Evolutionary conservation across 2,888 invertebrate species (phyloP), one percentile per base, ranked within the genome.

Genomic region (Mythimna impura): DNA sequence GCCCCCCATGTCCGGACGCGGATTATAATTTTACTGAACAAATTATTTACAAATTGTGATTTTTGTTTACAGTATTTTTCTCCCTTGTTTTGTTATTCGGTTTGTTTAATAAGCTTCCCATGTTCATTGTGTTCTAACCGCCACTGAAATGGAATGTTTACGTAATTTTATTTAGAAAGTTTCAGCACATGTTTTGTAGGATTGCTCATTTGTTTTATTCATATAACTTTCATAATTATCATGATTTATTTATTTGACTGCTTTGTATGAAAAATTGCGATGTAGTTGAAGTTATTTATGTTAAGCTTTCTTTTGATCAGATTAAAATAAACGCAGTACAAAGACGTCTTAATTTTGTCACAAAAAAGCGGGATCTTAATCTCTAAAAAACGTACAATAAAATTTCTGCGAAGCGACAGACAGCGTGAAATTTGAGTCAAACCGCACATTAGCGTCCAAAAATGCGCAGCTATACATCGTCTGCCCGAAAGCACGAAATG

Each of bases 21-120:
- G 92, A 94, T 94, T 93, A 94, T 94, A 93, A 94, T 94, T 93
- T 90, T 87, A 89, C 91, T 83, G 86, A 90, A 91, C 92, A 92
- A 94, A 94, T 94, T 94, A 94, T 94, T 93, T 92, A 93, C 93
- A 92, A 93, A 94, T 93, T 93, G 89, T 91, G 89, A 91, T 89
- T 89, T 85, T 87, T 87, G 80, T 83, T 83, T 83, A 73, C 82
- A 73, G 81, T 85, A 74, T 87, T 88, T 80, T 75, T 81, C 72
- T 84, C 80, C 82, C 81, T 84, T 85, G 77, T 87, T 87, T 82
- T 85, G 82, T 87, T 85, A 84, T 86, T 85, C 82, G 76, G 62
- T 71, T 80, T 76, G 67, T 72, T 85, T 83, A 77, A 85, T 76
- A 76, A 80, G 74, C 50, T 80, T 65, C 80, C 69, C 66, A 60